A percentile compares a stretch with the other conserved stretches of the same genome.
phyloP scores from a whole-genome alignment of 2,797 vertebrate species.

The Lagodon rhomboides region DNA sequence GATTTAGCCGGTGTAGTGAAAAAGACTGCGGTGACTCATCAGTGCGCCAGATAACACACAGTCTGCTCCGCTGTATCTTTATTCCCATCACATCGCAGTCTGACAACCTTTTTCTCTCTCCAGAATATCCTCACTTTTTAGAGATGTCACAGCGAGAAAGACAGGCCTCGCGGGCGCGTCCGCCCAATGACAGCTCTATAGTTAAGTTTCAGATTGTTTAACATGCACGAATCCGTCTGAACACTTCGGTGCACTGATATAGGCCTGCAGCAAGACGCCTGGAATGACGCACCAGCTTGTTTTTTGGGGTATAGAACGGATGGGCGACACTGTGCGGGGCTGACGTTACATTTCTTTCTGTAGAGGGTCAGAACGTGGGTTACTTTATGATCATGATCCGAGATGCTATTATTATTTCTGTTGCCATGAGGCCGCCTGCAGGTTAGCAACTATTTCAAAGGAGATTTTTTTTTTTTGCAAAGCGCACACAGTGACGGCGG shows the following conservation, averaged over 20 bases:
- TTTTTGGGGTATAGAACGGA: neutral
- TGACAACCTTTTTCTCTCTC: slow-evolving; percentile 1
- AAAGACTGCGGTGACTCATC: slow-evolving; percentile 79
- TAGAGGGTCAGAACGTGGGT: neutral
- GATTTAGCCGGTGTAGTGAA: slow-evolving; percentile 46
- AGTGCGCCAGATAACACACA: slow-evolving; percentile 70
- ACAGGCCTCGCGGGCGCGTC: neutral
- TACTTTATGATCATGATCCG: neutral
- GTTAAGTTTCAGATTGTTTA: neutral
- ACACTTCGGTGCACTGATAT: too few species aligned
- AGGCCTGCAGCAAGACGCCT: neutral
- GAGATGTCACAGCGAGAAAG: neutral
- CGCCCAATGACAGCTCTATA: neutral
- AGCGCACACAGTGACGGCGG: neutral
- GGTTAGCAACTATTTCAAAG: slow-evolving; percentile 13
- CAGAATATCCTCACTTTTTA: neutral
- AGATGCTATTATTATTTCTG: slow-evolving; percentile 3
- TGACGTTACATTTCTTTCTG: neutral
- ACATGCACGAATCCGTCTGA: too few species aligned
- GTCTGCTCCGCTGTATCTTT: slow-evolving; percentile 36
- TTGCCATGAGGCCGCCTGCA: slow-evolving; percentile 2
- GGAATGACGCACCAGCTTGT: slow-evolving; percentile 7
- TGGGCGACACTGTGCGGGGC: neutral
- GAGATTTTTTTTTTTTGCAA: neutral
- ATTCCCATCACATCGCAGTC: slow-evolving; percentile 42